Conservation (phyloP, 2,888 invertebrate genomes). For the Drosophila cyrtoloma region DNA sequence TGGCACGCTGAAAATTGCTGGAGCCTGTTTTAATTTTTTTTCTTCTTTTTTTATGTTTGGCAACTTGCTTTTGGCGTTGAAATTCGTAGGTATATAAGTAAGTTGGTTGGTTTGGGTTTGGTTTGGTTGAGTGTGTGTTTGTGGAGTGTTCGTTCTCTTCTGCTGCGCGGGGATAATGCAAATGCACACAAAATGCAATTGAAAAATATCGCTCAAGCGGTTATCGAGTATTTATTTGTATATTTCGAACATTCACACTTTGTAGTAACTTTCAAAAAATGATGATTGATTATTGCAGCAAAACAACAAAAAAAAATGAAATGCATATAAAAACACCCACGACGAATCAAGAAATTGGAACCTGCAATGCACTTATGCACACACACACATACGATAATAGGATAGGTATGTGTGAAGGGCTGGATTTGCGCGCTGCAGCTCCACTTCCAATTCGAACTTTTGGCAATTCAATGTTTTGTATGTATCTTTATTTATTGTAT, state of each 20-base stretch:
- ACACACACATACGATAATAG: conserved; percentile 23
- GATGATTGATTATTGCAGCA: conserved; percentile 13
- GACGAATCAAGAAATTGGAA: conserved; percentile 29
- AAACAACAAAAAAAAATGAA: conserved; percentile 27
- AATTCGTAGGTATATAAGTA: conserved; percentile 36
- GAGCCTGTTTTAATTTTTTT: conserved; percentile 43
- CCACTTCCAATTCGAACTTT: conserved; percentile 28
- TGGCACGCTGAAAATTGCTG: conserved; percentile 63
- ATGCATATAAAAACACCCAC: conserved; percentile 36
- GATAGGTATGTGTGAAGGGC: conserved; percentile 37
- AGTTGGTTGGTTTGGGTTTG: conserved; percentile 4
- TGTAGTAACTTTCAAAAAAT: conserved; percentile 43
- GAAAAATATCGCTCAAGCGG: conserved; percentile 21
- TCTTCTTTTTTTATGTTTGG: conserved; percentile 51
- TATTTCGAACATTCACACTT: conserved; percentile 38
- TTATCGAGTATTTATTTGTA: conserved; percentile 9
- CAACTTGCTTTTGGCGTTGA: conserved; percentile 58
- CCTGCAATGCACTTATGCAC: conserved; percentile 50
- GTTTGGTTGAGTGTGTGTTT: conserved; percentile 3
- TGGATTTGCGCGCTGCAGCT: conserved; percentile 37
- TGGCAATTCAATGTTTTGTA: conserved; percentile 6
- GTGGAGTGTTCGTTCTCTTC: conserved; percentile 14
- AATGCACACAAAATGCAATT: conserved; percentile 52
- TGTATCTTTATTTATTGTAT: conserved; percentile 7
- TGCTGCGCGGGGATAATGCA: conserved; percentile 41